Conservation (phyloP, 2,113 vertebrate species). For the Semnornis frantzii region DNA sequence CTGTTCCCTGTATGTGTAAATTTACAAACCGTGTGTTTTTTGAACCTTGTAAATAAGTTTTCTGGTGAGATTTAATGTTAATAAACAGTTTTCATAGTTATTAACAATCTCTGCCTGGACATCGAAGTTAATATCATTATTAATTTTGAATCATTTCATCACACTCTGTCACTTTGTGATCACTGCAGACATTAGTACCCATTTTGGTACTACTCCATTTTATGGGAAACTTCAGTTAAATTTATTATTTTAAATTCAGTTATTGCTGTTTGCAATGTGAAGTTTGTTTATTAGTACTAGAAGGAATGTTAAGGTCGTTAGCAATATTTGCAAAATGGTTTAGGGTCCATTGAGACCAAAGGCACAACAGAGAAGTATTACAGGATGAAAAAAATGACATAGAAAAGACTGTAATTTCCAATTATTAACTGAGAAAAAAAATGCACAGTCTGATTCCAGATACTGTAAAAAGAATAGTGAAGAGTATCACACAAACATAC, state of each 20-base stretch:
- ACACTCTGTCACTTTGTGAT: neutral
- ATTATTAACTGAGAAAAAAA: neutral
- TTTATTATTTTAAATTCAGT: neutral
- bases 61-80: too few species aligned
- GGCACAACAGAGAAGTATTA: neutral
- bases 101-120: too few species aligned
- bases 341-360: neutral
- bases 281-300: neutral
- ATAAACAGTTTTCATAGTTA: too few species aligned
- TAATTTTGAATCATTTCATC: too few species aligned
- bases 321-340: neutral
- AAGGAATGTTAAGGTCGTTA: neutral
- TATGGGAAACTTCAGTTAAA: neutral
- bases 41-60: too few species aligned
- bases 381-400: neutral
- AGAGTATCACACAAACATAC: neutral
- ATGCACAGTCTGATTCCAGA: neutral
- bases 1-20: too few species aligned
- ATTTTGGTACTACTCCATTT: neutral
- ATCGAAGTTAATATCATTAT: too few species aligned
- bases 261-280: neutral
- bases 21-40: too few species aligned
- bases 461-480: neutral
- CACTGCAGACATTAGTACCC: accelerated
- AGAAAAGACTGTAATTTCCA: neutral